Percentiles rank a stretch among this genome's conserved stretches.
phyloP scores from a whole-genome alignment of 2,797 vertebrate species.

The Acipenser transmontanus region DNA sequence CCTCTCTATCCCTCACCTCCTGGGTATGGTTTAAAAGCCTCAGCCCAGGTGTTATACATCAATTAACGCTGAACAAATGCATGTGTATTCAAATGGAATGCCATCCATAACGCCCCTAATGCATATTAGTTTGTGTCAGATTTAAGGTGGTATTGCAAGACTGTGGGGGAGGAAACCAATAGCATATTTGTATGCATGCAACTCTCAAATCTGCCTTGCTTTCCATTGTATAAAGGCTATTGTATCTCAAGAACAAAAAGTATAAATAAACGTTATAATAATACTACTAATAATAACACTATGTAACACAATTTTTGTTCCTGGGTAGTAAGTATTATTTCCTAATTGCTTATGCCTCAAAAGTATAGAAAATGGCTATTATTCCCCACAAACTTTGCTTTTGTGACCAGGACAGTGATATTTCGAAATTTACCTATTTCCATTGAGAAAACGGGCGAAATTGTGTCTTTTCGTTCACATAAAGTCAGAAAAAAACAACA shows the following conservation, averaged over 20 bases:
- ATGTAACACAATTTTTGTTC: not conserved
- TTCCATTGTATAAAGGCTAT: not conserved
- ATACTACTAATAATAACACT: not conserved
- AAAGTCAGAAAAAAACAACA: not conserved
- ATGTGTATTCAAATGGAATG: slow-evolving; percentile 11
- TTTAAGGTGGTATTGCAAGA: not conserved
- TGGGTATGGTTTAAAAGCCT: not conserved
- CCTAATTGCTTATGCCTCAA: not conserved
- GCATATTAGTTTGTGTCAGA: not conserved
- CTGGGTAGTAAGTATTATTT: too few relatives aligned
- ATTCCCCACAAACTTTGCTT: too few relatives aligned
- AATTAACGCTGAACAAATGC: slow-evolving; percentile 10
- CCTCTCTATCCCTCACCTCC: not conserved
- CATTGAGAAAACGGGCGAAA: too few relatives aligned
- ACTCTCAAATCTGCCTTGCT: not conserved
- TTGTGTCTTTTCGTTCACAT: too few relatives aligned
- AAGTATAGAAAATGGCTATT: too few relatives aligned
- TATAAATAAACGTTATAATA: not conserved
- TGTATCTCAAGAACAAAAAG: not conserved
- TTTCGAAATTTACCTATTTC: too few relatives aligned
- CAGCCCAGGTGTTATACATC: slow-evolving; percentile 4
- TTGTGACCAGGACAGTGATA: too few relatives aligned
- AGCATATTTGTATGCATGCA: too few relatives aligned
- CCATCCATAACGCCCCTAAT: slow-evolving; percentile 35
- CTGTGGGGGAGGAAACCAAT: not conserved